These are phyloP conservation scores for Pterobdella sp. DNA, from an alignment of 2,888 invertebrate genomes.

Conservation along the genomic window DNA sequence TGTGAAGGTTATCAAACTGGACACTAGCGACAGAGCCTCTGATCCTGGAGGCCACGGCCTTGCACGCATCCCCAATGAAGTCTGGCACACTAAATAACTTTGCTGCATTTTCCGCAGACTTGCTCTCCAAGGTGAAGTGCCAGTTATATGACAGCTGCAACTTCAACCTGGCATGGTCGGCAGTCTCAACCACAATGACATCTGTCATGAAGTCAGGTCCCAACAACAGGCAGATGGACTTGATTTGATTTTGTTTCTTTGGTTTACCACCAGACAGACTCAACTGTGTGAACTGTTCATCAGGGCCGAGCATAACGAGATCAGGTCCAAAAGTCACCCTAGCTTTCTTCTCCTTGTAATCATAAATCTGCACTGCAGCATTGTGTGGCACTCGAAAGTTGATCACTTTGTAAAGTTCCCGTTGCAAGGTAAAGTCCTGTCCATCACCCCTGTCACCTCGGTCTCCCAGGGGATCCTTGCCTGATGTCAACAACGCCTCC, in stretches of 20 bases:
- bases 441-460: slow-evolving; percentile 37
- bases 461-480: slow-evolving; percentile 53
- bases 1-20: slow-evolving; percentile 55
- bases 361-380: slow-evolving; percentile 55
- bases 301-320: slow-evolving; percentile 55
- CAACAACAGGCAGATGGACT: slow-evolving; percentile 52
- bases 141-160: slow-evolving; percentile 55
- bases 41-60: slow-evolving; percentile 54
- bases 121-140: slow-evolving; percentile 51
- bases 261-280: slow-evolving; percentile 54
- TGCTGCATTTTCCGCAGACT: slow-evolving; percentile 45
- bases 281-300: slow-evolving; percentile 55
- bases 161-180: slow-evolving; percentile 54
- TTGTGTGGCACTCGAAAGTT: slow-evolving; percentile 55
- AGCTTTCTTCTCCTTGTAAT: slow-evolving; percentile 55
- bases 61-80: slow-evolving; percentile 55
- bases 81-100: slow-evolving; percentile 55
- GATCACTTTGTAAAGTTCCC: slow-evolving; percentile 41
- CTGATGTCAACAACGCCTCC: slow-evolving; percentile 44
- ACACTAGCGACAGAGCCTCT: slow-evolving; percentile 54
- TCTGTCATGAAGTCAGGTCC: slow-evolving; percentile 56
- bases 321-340: slow-evolving; percentile 56
- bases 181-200: slow-evolving; percentile 54
- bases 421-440: not conserved
- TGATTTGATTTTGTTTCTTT: slow-evolving; percentile 54